phyloP scores from a whole-genome alignment of 2,113 vertebrate species.

The Crotophaga sulcirostris region DNA sequence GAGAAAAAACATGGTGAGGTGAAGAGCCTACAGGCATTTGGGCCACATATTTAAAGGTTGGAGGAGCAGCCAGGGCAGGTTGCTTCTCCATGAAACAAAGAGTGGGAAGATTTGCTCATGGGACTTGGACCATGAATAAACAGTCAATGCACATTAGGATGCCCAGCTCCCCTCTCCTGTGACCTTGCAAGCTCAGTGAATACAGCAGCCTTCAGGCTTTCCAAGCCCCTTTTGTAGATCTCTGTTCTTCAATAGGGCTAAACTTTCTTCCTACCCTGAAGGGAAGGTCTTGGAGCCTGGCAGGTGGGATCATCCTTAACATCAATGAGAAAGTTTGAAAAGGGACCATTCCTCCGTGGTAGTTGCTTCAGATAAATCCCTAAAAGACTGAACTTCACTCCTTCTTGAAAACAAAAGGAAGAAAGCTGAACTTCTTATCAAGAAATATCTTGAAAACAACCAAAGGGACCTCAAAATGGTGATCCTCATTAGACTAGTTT shows the following conservation, averaged over 20 bases:
- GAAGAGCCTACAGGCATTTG: neutral
- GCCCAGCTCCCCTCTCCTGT: neutral
- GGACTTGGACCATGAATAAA: neutral
- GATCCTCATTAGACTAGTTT: neutral
- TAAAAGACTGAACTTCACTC: neutral
- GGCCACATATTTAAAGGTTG: neutral
- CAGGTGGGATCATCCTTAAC: neutral
- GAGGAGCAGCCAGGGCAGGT: neutral
- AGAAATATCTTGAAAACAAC: neutral
- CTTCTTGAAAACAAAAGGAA: neutral
- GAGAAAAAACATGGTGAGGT: neutral
- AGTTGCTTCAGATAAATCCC: neutral
- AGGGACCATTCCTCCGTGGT: neutral
- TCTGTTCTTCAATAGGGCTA: neutral
- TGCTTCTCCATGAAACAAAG: neutral
- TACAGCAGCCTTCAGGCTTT: neutral
- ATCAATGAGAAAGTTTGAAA: neutral
- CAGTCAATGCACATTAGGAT: neutral
- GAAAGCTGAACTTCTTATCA: neutral
- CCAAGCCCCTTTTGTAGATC: neutral
- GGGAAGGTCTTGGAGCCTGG: neutral
- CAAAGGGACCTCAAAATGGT: neutral
- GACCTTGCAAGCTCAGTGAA: neutral
- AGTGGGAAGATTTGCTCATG: neutral
- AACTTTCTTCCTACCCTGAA: neutral